Evolutionary conservation across 2,797 vertebrate genomes (phyloP).

Genomic region (Anniella stebbinsi): DNA sequence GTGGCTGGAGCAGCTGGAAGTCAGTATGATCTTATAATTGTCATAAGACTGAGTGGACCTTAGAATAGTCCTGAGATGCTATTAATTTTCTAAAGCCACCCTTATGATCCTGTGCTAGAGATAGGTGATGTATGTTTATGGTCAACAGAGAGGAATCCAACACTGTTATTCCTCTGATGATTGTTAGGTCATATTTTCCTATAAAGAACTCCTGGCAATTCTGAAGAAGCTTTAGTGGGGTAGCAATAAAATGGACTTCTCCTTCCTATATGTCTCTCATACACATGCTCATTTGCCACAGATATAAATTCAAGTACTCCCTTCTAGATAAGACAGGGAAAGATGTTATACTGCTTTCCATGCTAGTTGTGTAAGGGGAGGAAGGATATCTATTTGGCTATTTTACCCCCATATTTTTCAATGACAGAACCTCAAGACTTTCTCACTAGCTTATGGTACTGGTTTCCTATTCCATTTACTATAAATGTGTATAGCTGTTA

Average conservation of each 20-base stretch:
- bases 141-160: not conserved
- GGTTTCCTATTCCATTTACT: not conserved
- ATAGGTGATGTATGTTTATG: not conserved
- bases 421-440: no score
- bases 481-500: not conserved
- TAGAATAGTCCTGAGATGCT: not conserved
- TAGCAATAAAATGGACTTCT: not conserved
- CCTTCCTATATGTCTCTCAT: not conserved
- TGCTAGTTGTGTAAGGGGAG: not conserved
- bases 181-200: not conserved
- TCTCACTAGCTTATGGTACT: not conserved
- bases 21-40: not conserved
- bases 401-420: no score
- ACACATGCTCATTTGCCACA: not conserved
- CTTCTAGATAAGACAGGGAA: not conserved
- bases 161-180: not conserved
- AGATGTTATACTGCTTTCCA: not conserved
- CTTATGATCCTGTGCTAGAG: not conserved
- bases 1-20: not conserved
- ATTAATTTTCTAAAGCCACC: not conserved
- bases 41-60: not conserved
- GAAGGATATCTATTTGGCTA: not conserved
- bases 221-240: not conserved
- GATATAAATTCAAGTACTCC: not conserved
- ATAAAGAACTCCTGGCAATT: not conserved